phyloP scores from a whole-genome alignment of 2,888 invertebrate genomes.

The Drosophila borealis region DNA sequence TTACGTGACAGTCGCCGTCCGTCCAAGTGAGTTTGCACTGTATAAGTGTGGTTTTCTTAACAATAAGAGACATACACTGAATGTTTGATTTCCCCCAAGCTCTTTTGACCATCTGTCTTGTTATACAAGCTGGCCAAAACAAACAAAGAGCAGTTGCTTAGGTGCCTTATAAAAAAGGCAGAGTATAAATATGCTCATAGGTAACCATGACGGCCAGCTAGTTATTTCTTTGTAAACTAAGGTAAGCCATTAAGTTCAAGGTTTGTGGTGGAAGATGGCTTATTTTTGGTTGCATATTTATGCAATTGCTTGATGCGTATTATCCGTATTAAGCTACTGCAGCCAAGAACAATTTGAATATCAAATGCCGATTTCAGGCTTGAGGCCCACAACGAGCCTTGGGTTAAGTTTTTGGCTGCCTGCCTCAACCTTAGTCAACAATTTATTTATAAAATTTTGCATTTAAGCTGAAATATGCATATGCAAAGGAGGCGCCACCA shows the following conservation, averaged over 20 bases:
- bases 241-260: not conserved
- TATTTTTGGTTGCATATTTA: slow-evolving; percentile 17
- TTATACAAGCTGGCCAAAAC: too few species aligned
- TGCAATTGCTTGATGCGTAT: slow-evolving; percentile 36
- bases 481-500: slow-evolving; percentile 38
- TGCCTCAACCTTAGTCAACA: not conserved
- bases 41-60: too few species aligned
- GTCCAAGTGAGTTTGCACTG: too few species aligned
- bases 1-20: too few species aligned
- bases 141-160: too few species aligned
- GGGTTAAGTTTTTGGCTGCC: slow-evolving; percentile 5
- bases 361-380: slow-evolving; percentile 23
- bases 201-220: too few species aligned
- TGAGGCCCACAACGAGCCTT: not conserved
- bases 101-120: too few species aligned
- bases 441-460: slow-evolving; percentile 43
- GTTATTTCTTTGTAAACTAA: not conserved
- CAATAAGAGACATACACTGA: too few species aligned
- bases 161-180: not conserved
- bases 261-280: not conserved
- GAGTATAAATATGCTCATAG: not conserved
- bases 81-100: too few species aligned
- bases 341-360: slow-evolving; percentile 31
- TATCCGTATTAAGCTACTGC: slow-evolving; percentile 21
- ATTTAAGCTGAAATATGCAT: slow-evolving; percentile 55